Conservation (phyloP, 2,888 invertebrate species). For the Drosophila basisetae region DNA sequence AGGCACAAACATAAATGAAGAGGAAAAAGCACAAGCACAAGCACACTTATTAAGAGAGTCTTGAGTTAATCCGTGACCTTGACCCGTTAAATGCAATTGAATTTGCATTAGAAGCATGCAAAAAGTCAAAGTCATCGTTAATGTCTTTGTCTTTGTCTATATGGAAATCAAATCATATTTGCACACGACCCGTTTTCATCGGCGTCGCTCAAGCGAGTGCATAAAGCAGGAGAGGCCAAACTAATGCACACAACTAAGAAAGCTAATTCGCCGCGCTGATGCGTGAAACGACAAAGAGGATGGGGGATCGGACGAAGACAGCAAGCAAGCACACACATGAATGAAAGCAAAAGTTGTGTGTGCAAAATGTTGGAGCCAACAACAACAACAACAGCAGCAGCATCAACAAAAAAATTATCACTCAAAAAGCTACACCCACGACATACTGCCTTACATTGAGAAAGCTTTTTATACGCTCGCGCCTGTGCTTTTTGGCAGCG, state of each 20-base stretch:
- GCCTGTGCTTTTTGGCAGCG: conserved; percentile 58
- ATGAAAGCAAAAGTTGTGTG: conserved; percentile 56
- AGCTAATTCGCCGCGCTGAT: conserved; percentile 67
- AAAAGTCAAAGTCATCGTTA: conserved; percentile 32
- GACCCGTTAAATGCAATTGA: conserved; percentile 55
- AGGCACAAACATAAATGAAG: conserved; percentile 4
- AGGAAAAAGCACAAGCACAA: not conserved
- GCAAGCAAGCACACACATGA: conserved; percentile 28
- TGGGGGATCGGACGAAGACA: not conserved
- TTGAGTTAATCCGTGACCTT: conserved; percentile 42
- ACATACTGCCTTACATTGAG: conserved; percentile 34
- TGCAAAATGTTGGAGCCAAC: conserved; percentile 16
- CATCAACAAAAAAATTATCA: not conserved
- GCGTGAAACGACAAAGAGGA: conserved; percentile 42
- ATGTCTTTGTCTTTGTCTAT: conserved; percentile 19
- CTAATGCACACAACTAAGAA: conserved; percentile 59
- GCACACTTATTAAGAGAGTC: conserved; percentile 5
- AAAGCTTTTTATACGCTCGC: conserved; percentile 30
- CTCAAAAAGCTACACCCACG: conserved; percentile 45
- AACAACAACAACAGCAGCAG: not conserved
- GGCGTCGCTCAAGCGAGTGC: conserved; percentile 39
- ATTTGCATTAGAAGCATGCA: conserved; percentile 29
- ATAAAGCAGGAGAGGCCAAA: conserved; percentile 34
- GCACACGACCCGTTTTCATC: conserved; percentile 17
- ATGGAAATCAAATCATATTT: conserved; percentile 47